These are phyloP conservation scores for Shargacucullia verbasci DNA, from an alignment of 2,888 invertebrate genomes.

Conservation along the genomic window DNA sequence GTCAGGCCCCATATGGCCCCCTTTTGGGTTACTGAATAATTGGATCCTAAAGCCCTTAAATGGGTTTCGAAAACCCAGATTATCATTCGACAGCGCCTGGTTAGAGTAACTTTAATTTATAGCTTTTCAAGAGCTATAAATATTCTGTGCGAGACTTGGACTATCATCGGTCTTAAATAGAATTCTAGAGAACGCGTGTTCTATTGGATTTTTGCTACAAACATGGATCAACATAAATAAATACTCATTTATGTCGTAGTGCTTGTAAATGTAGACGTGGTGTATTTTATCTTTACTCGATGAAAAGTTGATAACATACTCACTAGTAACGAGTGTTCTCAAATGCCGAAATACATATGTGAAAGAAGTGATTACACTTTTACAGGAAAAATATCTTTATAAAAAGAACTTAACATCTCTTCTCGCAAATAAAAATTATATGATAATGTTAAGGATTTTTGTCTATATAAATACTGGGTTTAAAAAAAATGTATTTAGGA, in stretches of 20 bases:
- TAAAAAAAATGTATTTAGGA: too few species aligned
- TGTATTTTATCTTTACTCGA: slow-evolving; percentile 35
- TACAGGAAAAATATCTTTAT: too few species aligned
- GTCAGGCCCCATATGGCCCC: slow-evolving; percentile 5
- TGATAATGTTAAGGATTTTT: too few species aligned
- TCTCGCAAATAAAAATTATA: too few species aligned
- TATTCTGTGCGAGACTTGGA: slow-evolving; percentile 20
- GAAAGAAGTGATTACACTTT: too few species aligned
- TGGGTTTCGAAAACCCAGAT: slow-evolving; percentile 29
- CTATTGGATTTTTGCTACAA: slow-evolving; percentile 28
- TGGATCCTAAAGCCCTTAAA: slow-evolving; percentile 30
- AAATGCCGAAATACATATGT: neutral
- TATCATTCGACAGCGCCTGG: slow-evolving; percentile 34
- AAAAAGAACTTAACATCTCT: too few species aligned
- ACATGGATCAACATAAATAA: slow-evolving; percentile 30
- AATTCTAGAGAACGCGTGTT: slow-evolving; percentile 13
- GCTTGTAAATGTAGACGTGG: slow-evolving; percentile 36
- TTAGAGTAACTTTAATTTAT: slow-evolving; percentile 45
- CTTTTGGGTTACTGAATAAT: slow-evolving; percentile 14
- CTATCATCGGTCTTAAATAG: slow-evolving; percentile 25
- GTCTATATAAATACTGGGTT: too few species aligned
- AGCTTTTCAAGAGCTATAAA: slow-evolving; percentile 35
- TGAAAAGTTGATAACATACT: slow-evolving; percentile 34
- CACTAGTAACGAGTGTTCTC: slow-evolving; percentile 2
- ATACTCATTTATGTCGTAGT: slow-evolving; percentile 23